Percentiles rank a stretch among this genome's conserved stretches.
phyloP scores from a whole-genome alignment of 2,797 vertebrate genomes.

The Loris lydekkerianus region DNA sequence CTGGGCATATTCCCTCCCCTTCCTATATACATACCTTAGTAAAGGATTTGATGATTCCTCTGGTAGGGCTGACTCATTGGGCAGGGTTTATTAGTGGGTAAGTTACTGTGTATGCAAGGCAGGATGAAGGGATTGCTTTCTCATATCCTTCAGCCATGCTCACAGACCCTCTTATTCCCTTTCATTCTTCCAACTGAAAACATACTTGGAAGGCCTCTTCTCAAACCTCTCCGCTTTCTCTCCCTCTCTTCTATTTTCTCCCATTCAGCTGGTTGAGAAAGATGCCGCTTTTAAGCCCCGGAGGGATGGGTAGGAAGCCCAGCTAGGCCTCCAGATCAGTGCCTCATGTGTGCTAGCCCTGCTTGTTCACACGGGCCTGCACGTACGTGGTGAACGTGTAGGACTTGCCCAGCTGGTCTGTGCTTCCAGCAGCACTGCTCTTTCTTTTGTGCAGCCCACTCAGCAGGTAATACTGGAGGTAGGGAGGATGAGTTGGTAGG shows the following conservation, averaged over 20 bases:
- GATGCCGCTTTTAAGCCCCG: neutral
- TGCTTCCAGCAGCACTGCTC: neutral
- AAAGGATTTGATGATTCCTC: neutral
- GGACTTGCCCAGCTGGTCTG: neutral
- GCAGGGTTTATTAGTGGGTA: neutral
- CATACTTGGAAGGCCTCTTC: neutral
- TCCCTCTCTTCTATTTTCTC: constrained; percentile 2
- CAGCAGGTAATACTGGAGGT: neutral
- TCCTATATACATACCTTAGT: neutral
- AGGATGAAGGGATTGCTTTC: neutral
- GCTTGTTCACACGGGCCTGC: neutral
- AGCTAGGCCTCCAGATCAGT: neutral
- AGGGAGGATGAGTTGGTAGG: neutral
- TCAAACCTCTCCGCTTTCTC: neutral
- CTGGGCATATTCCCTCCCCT: neutral
- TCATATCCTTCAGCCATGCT: neutral
- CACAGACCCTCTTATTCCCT: neutral
- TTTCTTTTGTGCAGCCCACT: neutral
- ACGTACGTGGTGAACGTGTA: neutral
- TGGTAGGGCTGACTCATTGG: neutral
- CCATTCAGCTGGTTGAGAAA: neutral
- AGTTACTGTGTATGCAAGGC: neutral
- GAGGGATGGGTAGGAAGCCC: neutral
- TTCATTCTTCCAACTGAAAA: neutral
- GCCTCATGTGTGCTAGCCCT: neutral